phyloP scores from a whole-genome alignment of 2,888 invertebrate genomes.

The Sarcophaga caerulescens region DNA sequence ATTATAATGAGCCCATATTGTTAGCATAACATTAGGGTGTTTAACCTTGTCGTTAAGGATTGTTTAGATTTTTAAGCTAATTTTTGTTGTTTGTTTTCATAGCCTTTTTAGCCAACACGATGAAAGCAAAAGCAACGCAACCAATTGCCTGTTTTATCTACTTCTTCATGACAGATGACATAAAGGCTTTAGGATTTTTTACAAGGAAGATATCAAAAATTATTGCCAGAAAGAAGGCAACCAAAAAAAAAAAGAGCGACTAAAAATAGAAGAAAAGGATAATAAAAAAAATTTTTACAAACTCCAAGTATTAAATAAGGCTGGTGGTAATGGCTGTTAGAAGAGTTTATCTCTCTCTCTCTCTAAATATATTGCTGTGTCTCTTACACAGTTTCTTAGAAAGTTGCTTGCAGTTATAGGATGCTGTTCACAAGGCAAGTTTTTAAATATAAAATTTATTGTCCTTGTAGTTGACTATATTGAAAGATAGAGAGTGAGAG shows the following conservation, averaged over 20 bases:
- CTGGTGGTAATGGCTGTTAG: background rate
- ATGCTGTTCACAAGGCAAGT: background rate
- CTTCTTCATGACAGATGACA: background rate
- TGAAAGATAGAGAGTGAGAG: background rate
- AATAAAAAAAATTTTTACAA: conserved; percentile 19
- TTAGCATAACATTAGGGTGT: conserved; percentile 18
- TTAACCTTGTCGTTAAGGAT: background rate
- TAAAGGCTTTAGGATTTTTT: background rate
- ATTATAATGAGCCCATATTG: background rate
- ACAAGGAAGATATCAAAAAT: background rate
- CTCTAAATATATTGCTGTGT: background rate
- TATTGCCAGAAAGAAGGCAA: background rate
- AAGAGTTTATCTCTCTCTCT: background rate
- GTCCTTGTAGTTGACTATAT: conserved; percentile 16
- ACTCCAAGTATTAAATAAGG: conserved; percentile 39
- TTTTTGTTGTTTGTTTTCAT: background rate
- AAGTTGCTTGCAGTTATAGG: conserved; percentile 40
- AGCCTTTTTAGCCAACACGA: no score
- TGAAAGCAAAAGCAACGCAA: background rate
- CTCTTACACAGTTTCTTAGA: background rate
- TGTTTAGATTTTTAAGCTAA: background rate
- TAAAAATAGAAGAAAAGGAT: background rate
- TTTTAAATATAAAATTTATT: conserved; percentile 6
- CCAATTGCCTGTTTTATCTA: conserved; percentile 11
- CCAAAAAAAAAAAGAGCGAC: background rate